Evolutionary conservation across 2,797 vertebrate species (phyloP).

Genomic region (Eulemur albifrons): DNA sequence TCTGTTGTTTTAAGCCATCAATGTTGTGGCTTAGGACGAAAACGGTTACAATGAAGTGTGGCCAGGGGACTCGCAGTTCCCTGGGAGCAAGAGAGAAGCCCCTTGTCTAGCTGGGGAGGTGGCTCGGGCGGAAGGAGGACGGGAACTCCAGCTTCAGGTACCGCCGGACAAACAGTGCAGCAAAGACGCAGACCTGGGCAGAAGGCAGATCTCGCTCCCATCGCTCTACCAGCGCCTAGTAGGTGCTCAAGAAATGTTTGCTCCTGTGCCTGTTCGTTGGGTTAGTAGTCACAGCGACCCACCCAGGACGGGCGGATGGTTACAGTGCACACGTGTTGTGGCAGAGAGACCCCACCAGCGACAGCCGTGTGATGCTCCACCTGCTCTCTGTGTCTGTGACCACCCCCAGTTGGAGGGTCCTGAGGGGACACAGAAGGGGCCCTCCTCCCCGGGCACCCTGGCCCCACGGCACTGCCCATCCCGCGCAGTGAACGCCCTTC

Average conservation of each 20-base stretch:
- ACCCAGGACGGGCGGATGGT: rapidly evolving
- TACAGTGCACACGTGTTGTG: rapidly evolving
- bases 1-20: not conserved
- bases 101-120: not conserved
- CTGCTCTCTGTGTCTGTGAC: not conserved
- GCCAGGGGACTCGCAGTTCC: not conserved
- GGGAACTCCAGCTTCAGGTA: not conserved
- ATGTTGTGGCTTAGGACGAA: not conserved
- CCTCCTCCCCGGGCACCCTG: rapidly evolving
- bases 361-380: rapidly evolving
- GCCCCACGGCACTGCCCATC: rapidly evolving
- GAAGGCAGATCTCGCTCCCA: too few species aligned
- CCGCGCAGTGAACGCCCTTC: not conserved
- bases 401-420: rapidly evolving
- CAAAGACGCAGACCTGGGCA: not conserved
- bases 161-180: not conserved
- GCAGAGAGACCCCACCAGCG: too few species aligned
- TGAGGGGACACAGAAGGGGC: not conserved
- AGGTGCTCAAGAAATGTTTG: rapidly evolving
- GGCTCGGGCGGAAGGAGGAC: not conserved
- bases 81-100: not conserved
- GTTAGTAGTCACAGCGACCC: not conserved
- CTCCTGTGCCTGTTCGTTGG: rapidly evolving
- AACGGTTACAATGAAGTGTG: not conserved
- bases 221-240: rapidly evolving